Evolutionary conservation across 2,113 vertebrate genomes (phyloP).

Genomic region (Vanacampus margaritifer): DNA sequence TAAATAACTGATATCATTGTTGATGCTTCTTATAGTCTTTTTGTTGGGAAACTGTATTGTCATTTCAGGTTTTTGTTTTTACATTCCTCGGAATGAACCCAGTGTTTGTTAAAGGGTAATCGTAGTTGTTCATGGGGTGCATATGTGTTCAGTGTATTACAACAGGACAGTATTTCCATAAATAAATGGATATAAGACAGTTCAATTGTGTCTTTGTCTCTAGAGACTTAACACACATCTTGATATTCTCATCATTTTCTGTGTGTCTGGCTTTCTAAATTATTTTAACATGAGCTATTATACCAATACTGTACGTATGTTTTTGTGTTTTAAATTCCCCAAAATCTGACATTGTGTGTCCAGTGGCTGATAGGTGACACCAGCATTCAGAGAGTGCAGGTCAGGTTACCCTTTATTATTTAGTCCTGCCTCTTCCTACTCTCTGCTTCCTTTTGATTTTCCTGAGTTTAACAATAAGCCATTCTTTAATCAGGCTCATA

Average conservation of each 20-base stretch:
- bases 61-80: constrained; percentile 1
- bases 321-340: background rate
- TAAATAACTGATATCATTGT: constrained; percentile 1
- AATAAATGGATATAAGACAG: constrained; percentile 26
- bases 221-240: constrained; percentile 11
- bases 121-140: background rate
- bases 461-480: background rate
- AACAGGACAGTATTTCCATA: constrained; percentile 9
- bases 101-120: constrained; percentile 4
- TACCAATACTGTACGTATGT: background rate
- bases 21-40: background rate
- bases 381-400: constrained; percentile 30
- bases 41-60: constrained; percentile 7
- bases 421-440: constrained; percentile 21
- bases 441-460: constrained; percentile 7
- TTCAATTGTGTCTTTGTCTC: constrained; percentile 8
- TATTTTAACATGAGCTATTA: background rate
- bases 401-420: constrained; percentile 60
- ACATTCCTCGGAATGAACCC: constrained; percentile 7
- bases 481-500: background rate
- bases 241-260: background rate
- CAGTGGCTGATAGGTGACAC: constrained; percentile 41
- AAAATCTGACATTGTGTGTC: background rate
- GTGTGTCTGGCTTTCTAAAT: background rate
- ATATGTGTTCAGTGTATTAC: constrained; percentile 22